Conservation (phyloP, 2,888 invertebrate genomes). For the Brachyopa scutellaris region DNA sequence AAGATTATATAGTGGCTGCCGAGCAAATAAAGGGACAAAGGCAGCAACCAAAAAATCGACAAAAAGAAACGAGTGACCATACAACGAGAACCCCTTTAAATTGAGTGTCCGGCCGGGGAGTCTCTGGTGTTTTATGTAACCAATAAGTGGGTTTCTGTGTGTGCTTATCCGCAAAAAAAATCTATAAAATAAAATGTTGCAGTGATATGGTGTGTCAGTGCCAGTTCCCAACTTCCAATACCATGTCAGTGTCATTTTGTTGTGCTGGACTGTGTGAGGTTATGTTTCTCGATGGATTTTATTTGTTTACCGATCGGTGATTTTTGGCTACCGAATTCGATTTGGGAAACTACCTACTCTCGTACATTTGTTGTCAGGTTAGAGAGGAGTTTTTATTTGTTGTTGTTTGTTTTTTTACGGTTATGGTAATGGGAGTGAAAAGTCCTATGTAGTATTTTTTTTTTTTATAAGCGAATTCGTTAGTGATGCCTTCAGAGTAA, state of each 20-base stretch:
- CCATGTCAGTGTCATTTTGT: background rate
- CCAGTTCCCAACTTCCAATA: background rate
- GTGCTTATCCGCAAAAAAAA: slow-evolving; percentile 46
- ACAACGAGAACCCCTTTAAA: slow-evolving; percentile 14
- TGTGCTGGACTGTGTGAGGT: background rate
- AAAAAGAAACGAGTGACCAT: slow-evolving; percentile 1
- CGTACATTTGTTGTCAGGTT: no score
- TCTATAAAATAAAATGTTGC: slow-evolving; percentile 62
- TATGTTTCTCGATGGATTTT: background rate
- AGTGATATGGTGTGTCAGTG: slow-evolving; percentile 20
- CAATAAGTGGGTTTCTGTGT: slow-evolving; percentile 50
- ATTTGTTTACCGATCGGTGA: slow-evolving; percentile 30
- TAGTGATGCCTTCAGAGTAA: no score
- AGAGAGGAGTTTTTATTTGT: no score
- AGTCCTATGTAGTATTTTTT: no score
- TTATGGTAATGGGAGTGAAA: no score
- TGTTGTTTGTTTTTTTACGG: no score
- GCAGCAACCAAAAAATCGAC: background rate
- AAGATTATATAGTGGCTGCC: slow-evolving; percentile 41
- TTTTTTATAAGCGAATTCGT: no score
- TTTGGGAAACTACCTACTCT: background rate
- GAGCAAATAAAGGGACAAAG: slow-evolving; percentile 10
- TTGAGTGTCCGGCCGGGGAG: slow-evolving; percentile 35
- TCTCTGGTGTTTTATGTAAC: slow-evolving; percentile 47
- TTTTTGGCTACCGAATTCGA: slow-evolving; percentile 55